These are phyloP conservation scores for Thrips palmi DNA, from an alignment of 1,140 invertebrate genomes.

Conservation along the genomic window DNA sequence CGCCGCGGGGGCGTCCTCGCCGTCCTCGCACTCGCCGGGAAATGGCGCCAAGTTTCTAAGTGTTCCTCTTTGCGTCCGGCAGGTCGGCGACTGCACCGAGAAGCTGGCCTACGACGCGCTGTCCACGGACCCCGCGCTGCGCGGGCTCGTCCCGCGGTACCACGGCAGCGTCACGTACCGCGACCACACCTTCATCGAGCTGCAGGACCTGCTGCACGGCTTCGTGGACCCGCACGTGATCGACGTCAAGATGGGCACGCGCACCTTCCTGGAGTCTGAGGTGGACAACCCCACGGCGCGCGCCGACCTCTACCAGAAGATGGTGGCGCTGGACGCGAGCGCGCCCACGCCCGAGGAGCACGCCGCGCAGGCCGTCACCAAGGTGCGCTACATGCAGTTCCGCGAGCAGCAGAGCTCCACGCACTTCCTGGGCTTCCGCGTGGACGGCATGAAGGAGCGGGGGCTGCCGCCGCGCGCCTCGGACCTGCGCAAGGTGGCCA, in stretches of 20 bases:
- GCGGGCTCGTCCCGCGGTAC: constrained; percentile 67
- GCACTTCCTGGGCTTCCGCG: constrained; percentile 79
- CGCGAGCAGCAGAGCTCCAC: constrained; percentile 85
- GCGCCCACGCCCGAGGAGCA: constrained; percentile 74
- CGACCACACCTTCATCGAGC: constrained; percentile 74
- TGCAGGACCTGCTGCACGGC: constrained; percentile 70
- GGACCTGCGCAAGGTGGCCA: constrained; percentile 59
- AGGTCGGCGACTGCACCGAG: constrained; percentile 38
- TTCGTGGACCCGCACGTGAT: constrained; percentile 76
- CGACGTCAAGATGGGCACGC: constrained; percentile 83
- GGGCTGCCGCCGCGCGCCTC: constrained; percentile 52
- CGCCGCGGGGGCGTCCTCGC: too few relatives aligned
- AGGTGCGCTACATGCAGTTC: constrained; percentile 90
- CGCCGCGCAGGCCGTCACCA: constrained; percentile 60
- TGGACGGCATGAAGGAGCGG: constrained; percentile 81
- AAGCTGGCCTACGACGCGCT: constrained; percentile 63
- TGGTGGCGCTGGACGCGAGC: constrained; percentile 77
- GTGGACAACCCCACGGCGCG: constrained; percentile 66
- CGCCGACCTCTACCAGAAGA: constrained; percentile 70
- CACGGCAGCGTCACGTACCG: constrained; percentile 72
- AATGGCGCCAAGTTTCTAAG: too few relatives aligned
- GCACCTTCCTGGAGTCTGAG: constrained; percentile 87
- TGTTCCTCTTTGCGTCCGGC: too few relatives aligned
- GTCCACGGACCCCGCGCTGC: constrained; percentile 50
- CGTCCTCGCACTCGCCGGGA: too few relatives aligned